Conservation (phyloP, 2,888 invertebrate species). For the Priocnemis perturbator region DNA sequence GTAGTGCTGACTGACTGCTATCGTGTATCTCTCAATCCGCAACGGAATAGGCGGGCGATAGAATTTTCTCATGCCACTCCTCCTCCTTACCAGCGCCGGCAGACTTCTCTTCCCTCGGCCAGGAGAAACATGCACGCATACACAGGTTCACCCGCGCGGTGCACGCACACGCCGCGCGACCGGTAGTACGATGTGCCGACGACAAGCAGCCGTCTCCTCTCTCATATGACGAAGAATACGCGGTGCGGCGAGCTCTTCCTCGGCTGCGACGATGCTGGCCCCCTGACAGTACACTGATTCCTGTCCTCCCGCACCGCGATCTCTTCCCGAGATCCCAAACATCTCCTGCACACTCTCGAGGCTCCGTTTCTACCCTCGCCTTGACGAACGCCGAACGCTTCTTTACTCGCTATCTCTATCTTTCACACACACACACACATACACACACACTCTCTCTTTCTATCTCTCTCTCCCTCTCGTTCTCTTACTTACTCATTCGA, state of each 20-base stretch:
- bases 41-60: slow-evolving; percentile 22
- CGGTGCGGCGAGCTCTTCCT: not conserved
- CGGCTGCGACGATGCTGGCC: not conserved
- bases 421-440: not conserved
- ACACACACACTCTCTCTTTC: not conserved
- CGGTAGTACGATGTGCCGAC: not conserved
- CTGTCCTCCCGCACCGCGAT: slow-evolving; percentile 51
- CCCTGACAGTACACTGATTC: not conserved
- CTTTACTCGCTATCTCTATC: not conserved
- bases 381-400: slow-evolving; percentile 16
- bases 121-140: not conserved
- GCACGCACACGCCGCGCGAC: not conserved
- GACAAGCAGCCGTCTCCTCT: not conserved
- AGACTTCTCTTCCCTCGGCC: too few species aligned
- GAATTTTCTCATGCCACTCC: slow-evolving; percentile 28
- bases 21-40: not conserved
- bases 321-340: slow-evolving; percentile 43
- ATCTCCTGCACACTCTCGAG: slow-evolving; percentile 42
- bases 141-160: slow-evolving; percentile 8
- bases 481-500: slow-evolving; percentile 10
- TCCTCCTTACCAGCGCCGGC: not conserved
- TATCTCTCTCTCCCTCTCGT: slow-evolving; percentile 14
- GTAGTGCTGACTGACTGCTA: too few species aligned
- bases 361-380: slow-evolving; percentile 10
- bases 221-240: not conserved